Conservation (phyloP, 1,140 invertebrate genomes). For the Calephelis virginiensis region DNA sequence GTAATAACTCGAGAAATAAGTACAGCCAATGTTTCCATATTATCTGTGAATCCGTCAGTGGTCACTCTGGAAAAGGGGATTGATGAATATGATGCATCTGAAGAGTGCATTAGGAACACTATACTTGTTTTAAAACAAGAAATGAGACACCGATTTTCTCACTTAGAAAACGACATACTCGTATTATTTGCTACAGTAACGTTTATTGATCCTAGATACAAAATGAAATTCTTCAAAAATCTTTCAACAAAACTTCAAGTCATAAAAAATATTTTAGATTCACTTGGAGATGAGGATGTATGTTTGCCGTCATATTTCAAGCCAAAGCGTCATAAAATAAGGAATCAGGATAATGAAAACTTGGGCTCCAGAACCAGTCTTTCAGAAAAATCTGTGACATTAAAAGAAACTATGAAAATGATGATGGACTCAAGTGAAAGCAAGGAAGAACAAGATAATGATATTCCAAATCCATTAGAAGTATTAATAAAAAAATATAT, state of each 20-base stretch:
- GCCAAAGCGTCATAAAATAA: conserved; percentile 33
- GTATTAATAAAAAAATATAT: conserved; percentile 24
- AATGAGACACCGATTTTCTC: conserved; percentile 32
- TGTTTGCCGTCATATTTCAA: conserved; percentile 28
- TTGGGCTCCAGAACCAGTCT: conserved; percentile 28
- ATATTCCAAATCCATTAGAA: conserved; percentile 33
- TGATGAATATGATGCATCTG: conserved; percentile 29
- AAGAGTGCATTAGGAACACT: conserved; percentile 31
- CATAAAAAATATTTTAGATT: conserved; percentile 37
- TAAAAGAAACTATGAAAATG: conserved; percentile 37
- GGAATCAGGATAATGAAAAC: conserved; percentile 31
- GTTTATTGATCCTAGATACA: conserved; percentile 38
- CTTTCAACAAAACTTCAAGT: conserved; percentile 32
- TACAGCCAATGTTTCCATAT: conserved; percentile 31
- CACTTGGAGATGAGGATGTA: conserved; percentile 29
- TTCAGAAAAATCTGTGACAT: conserved; percentile 32
- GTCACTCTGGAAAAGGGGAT: conserved; percentile 35
- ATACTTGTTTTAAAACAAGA: conserved; percentile 35
- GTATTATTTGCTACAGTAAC: conserved; percentile 36
- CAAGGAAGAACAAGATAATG: conserved; percentile 33
- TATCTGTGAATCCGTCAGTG: conserved; percentile 37
- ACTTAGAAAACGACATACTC: conserved; percentile 36
- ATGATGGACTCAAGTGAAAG: conserved; percentile 34
- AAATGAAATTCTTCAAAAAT: conserved; percentile 35
- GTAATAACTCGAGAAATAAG: conserved; percentile 38